These are phyloP conservation scores for Oryzias melastigma DNA, from an alignment of 2,113 vertebrate genomes.

Conservation along the genomic window DNA sequence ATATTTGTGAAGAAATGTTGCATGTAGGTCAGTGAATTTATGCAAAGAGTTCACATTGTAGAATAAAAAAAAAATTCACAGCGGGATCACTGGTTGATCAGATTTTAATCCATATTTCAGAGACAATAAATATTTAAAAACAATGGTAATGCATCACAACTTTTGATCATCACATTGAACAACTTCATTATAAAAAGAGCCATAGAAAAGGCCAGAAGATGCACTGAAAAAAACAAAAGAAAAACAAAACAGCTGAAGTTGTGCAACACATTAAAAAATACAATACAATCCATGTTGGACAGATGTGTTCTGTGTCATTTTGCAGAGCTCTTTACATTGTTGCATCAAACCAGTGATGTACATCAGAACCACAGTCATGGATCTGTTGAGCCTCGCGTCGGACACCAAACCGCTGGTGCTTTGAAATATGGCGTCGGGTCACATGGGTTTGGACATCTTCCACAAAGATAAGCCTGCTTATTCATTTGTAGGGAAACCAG, in stretches of 20 bases:
- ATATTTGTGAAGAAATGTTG: too few relatives aligned
- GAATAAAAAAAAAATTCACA: conserved; percentile 1
- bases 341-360: conserved; percentile 65
- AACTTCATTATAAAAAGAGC: conserved; percentile 87
- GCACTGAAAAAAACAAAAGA: conserved; percentile 81
- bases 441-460: too few relatives aligned
- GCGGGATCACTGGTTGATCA: conserved; percentile 76
- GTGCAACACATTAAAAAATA: conserved; percentile 84
- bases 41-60: background rate
- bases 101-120: conserved; percentile 87
- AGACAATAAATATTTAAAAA: conserved; percentile 93
- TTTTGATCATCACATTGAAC: conserved; percentile 91
- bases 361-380: conserved; percentile 18
- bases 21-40: too few relatives aligned
- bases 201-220: conserved; percentile 86
- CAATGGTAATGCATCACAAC: conserved; percentile 91
- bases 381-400: conserved; percentile 7
- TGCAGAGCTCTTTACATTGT: conserved; percentile 76
- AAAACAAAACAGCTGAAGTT: conserved; percentile 69
- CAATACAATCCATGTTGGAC: conserved; percentile 85
- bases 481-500: too few relatives aligned
- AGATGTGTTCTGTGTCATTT: conserved; percentile 80
- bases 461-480: too few relatives aligned
- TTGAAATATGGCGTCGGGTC: background rate
- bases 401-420: background rate